Conservation (phyloP, 1,140 invertebrate species). For the Lutraria rhynchaena region DNA sequence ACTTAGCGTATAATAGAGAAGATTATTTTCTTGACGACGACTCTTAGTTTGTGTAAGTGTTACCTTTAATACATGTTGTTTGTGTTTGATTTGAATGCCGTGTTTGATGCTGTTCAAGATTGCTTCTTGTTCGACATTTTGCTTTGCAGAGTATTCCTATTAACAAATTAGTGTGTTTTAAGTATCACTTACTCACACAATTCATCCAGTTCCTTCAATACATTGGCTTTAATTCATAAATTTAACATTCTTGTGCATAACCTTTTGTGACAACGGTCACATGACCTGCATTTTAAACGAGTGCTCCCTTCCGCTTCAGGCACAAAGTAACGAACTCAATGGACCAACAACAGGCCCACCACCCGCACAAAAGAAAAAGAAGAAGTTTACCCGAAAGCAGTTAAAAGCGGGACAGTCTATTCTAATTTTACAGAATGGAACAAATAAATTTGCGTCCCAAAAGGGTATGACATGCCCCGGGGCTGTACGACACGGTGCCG, state of each 20-base stretch:
- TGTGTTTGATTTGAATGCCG: slow-evolving; percentile 32
- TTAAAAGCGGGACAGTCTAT: slow-evolving; percentile 93
- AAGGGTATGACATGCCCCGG: slow-evolving; percentile 74
- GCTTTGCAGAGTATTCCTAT: slow-evolving; percentile 31
- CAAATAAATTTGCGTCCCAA: slow-evolving; percentile 89
- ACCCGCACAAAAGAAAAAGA: slow-evolving; percentile 93
- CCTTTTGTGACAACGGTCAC: no score
- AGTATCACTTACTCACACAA: not conserved
- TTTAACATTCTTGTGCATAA: no score
- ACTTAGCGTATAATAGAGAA: not conserved
- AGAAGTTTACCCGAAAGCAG: slow-evolving; percentile 91
- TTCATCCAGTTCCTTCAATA: no score
- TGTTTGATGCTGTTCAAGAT: slow-evolving; percentile 32
- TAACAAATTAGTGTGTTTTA: slow-evolving; percentile 21
- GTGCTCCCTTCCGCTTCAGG: slow-evolving; percentile 82
- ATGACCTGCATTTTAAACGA: slow-evolving; percentile 7
- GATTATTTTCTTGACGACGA: slow-evolving; percentile 5
- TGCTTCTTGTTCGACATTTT: slow-evolving; percentile 34
- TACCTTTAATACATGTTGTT: slow-evolving; percentile 25
- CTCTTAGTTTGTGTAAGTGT: slow-evolving; percentile 35
- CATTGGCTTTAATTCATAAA: no score
- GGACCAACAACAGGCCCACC: slow-evolving; percentile 88
- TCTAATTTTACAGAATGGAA: slow-evolving; percentile 87
- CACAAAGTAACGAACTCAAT: slow-evolving; percentile 69
- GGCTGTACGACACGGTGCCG: slow-evolving; percentile 72